Evolutionary conservation across 2,888 invertebrate genomes (phyloP), one percentile per base, ranked within the genome.

Genomic region (Stenoptilia bipunctidactyla): DNA sequence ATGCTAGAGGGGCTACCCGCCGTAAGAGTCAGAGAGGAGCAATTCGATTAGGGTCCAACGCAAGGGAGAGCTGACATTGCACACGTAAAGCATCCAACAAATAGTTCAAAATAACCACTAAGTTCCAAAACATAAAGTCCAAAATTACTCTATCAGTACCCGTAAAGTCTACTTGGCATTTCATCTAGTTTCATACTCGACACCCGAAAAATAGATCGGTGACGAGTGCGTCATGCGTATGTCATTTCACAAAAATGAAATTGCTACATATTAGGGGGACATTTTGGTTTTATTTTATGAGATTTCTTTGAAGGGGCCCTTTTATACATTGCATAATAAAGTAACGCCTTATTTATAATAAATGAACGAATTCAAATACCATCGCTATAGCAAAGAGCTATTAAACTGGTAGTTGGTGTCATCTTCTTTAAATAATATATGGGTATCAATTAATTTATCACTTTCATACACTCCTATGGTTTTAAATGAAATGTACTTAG

Each of bases 11-110:
- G 76, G 75, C 71, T 72, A 69, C 64, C 72, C 73, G 74, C 71
- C 66, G 59, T 61, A 61, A 69, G 67, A 68, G 74, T 72, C 80
- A 70, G 72, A 80, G 79, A 79, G 56, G 61, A 68, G 67, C 69
- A 56, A 83, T 82, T 82, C 75, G 79, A 83, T 83, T 82, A 83
- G 83, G 83, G 80, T 75, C 77, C 77, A 76, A 61, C 61, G 58
- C 67, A 65, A 65, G 77, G 77, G 80, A 64, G 56, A 61, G 68
- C 76, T 72, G 77, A 73, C 76, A 61, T 56, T 73, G 80, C 80
- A 79, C 60, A 60, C 56, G 55, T 59, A 55, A 50, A 51, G 48
- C 51, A 53, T 43, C 54, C 42, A 37, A 49, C 53, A 45, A 52
- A 55, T 38, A 50, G 45, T 0, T 13, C 2, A 15, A 37, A 40